Base-by-base conservation (phyloP, 2,888 invertebrate genomes). In the Hecatera dysodea region DNA sequence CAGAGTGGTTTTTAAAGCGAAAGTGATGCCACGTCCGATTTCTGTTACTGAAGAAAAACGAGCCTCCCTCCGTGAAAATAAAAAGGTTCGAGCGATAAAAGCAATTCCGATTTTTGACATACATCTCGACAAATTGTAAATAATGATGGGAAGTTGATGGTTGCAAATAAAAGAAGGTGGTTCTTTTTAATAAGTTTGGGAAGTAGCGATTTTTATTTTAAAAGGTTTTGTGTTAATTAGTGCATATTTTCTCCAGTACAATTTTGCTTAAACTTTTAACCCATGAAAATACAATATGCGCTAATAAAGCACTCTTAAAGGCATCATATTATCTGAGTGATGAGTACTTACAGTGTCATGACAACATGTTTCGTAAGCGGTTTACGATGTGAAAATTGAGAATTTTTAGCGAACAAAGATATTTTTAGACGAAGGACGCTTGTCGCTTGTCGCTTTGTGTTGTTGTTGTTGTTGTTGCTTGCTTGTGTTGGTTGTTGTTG, bases 381-480 rank as follows among this genome's bases (percentile, higher is more conserved):
- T 70, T 80, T 83, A 83, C 55, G 64, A 68, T 87, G 85, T 75
- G 65, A 86, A 87, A 82, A 86, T 84, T 80, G 67, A 72, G 60
- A 85, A 80, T 74, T 79, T 79, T 67, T 67, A 57, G 64, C 39
- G 57, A 71, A 79, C 64, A 69, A 80, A 80, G 79, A 83, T 83
- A 84, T 82, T 76, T 86, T 78, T 75, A 63, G 76, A 78, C 66
- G 75, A 74, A 83, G 76, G 79, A 67, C 77, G 57, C 71, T 69
- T 70, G 84, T n/a, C n/a, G n/a, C n/a, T n/a, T n/a, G n/a, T n/a
- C n/a, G n/a, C n/a, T n/a, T n/a, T n/a, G n/a, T n/a, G n/a, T n/a
- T n/a, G n/a, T n/a, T n/a, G n/a, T n/a, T n/a, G n/a, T n/a, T n/a
- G n/a, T n/a, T n/a, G n/a, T n/a, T n/a, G n/a, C n/a, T n/a, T n/a